phyloP scores from a whole-genome alignment of 2,888 invertebrate species.

The Shargacucullia verbasci region DNA sequence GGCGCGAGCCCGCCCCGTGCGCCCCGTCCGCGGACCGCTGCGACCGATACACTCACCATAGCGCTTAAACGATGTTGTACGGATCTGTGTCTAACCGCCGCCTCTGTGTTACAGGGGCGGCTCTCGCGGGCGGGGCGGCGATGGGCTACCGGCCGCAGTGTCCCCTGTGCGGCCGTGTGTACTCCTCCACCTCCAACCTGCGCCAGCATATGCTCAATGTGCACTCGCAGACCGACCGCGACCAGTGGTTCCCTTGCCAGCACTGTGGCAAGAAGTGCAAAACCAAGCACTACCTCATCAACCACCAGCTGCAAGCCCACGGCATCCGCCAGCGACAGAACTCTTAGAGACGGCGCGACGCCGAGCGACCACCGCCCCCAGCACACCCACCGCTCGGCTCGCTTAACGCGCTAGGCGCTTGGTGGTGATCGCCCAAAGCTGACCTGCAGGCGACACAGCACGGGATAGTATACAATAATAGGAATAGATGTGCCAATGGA shows the following conservation, averaged over 20 bases:
- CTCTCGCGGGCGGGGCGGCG: conserved; percentile 88
- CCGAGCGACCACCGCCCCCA: conserved; percentile 68
- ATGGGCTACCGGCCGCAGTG: conserved; percentile 90
- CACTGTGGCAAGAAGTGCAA: conserved; percentile 93
- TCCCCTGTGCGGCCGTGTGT: conserved; percentile 92
- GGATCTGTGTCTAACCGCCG: conserved; percentile 86
- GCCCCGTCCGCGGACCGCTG: conserved; percentile 74
- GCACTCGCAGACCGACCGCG: conserved; percentile 91
- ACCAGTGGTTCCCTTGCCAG: conserved; percentile 92
- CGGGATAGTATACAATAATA: conserved; percentile 43
- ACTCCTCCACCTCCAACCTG: conserved; percentile 93
- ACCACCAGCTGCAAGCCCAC: conserved; percentile 93
- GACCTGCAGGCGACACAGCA: conserved; percentile 23
- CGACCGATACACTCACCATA: conserved; percentile 80
- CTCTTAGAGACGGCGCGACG: conserved; percentile 85
- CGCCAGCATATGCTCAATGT: conserved; percentile 94
- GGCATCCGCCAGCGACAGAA: conserved; percentile 92
- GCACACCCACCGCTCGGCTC: conserved; percentile 65
- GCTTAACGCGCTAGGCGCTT: conserved; percentile 54
- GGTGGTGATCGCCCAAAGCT: conserved; percentile 55
- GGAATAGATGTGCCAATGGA: conserved; percentile 65
- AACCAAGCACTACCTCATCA: conserved; percentile 93
- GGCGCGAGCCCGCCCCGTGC: conserved; percentile 81
- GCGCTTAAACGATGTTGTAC: conserved; percentile 76
- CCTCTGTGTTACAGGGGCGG: conserved; percentile 92